Base-by-base conservation (phyloP, 2,888 invertebrate species). In the Chorisops tibialis region DNA sequence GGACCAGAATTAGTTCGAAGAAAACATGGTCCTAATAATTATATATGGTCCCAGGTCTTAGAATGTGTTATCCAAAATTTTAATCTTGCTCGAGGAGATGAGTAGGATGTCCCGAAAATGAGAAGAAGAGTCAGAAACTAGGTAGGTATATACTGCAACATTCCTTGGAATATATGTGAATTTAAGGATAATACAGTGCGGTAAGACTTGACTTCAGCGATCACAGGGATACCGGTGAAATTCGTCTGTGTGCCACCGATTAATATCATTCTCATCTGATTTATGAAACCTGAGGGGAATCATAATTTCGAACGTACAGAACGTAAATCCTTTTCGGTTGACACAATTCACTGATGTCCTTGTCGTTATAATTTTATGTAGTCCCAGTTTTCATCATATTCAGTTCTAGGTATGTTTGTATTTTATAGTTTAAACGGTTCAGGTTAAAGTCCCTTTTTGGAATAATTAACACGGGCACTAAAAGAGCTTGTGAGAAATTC, bases 1-100 rank as follows among this genome's bases (percentile, higher is more conserved):
- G 12, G 14, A 14, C 22, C 22, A 19, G 22, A 22, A 22, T 4
- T 54, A 21, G n/a, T 21, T 54, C 19, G 18, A 63, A 56, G 63
- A 54, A 62, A 62, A 56, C 60, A 61, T 60, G 59, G 49, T 49
- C 54, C 37, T 63, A 63, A 63, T 63, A 63, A 63, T 63, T 63
- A 63, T 63, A 63, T 63, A 63, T 61, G 49, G 60, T 60, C 60
- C 54, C 56, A 49, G 22, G 39, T 56, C 61, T 43, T 41, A 56
- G 49, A 61, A 63, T 56, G 41, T 39, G 56, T 63, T 43, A 56
- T 52, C 60, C 56, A 45, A 45, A n/a, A 22, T 19, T 38, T 1
- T 22, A 41, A n/a, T n/a, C n/a, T n/a, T n/a, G n/a, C n/a, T n/a
- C n/a, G n/a, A 21, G 19, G 22, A 12, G 39, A 16, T 6, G 22